phyloP scores from a whole-genome alignment of 2,113 vertebrate species.

The Prunella fulvescens region DNA sequence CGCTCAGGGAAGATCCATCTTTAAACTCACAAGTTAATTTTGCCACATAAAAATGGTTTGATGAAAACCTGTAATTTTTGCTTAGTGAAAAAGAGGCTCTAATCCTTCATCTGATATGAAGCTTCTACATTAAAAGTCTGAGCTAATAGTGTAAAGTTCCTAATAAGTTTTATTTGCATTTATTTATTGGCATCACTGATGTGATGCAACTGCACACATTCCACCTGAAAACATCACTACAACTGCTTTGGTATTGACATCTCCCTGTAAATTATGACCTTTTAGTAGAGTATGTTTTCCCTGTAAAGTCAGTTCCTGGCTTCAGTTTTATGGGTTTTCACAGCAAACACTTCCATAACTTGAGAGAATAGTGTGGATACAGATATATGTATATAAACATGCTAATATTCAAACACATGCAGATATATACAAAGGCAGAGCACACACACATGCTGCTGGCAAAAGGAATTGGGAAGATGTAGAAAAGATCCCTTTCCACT shows the following conservation, averaged over 20 bases:
- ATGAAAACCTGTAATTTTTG: neutral
- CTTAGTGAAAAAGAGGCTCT: neutral
- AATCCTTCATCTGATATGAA: neutral
- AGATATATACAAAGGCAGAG: neutral
- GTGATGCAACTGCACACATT: neutral
- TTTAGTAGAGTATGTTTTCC: neutral
- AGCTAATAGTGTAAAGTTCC: neutral
- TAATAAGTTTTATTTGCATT: neutral
- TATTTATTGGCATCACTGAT: neutral
- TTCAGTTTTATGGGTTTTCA: neutral
- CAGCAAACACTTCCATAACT: neutral
- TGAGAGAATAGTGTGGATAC: neutral
- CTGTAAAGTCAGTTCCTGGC: neutral
- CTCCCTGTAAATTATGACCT: neutral
- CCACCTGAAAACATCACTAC: neutral
- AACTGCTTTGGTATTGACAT: neutral
- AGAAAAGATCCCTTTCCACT: neutral
- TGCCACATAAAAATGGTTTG: neutral
- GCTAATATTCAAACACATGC: neutral
- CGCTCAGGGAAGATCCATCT: neutral
- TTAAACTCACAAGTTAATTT: neutral
- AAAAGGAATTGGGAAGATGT: neutral
- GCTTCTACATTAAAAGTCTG: neutral
- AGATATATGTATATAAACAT: neutral
- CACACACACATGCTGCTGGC: neutral